Percentiles rank a stretch among this genome's conserved stretches.
These are phyloP conservation scores for Corvus cornix DNA, from an alignment of 2,113 vertebrate species.

Conservation along the genomic window DNA sequence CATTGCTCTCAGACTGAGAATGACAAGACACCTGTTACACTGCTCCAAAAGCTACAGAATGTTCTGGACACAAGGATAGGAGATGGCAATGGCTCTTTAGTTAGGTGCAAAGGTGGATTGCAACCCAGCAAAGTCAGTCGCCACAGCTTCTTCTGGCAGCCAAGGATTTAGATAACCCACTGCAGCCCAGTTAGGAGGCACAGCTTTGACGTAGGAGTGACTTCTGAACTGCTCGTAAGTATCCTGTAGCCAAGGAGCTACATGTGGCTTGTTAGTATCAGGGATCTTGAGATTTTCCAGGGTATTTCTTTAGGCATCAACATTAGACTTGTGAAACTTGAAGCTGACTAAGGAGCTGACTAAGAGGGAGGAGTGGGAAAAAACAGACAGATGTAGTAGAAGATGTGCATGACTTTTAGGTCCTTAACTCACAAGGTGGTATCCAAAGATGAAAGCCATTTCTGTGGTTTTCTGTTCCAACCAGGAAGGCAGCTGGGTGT, in stretches of 20 bases:
- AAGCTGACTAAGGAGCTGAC: background rate
- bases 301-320: background rate
- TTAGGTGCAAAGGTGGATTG: background rate
- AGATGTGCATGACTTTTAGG: background rate
- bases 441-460: background rate
- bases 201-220: background rate
- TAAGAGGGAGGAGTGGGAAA: background rate
- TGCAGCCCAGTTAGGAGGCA: background rate
- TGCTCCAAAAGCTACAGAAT: background rate
- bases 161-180: background rate
- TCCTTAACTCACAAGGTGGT: background rate
- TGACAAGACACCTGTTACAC: accelerated
- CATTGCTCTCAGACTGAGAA: background rate
- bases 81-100: background rate
- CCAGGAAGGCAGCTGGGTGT: background rate
- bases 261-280: accelerated
- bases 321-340: background rate
- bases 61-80: background rate
- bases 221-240: background rate
- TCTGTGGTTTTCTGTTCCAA: background rate
- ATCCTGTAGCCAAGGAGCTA: background rate
- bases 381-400: background rate
- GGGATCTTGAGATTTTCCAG: background rate
- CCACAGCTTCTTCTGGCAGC: background rate
- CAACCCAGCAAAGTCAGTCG: background rate